Evolutionary conservation across 2,888 invertebrate genomes (phyloP).

Genomic region (Lasioglossum marginatum): DNA sequence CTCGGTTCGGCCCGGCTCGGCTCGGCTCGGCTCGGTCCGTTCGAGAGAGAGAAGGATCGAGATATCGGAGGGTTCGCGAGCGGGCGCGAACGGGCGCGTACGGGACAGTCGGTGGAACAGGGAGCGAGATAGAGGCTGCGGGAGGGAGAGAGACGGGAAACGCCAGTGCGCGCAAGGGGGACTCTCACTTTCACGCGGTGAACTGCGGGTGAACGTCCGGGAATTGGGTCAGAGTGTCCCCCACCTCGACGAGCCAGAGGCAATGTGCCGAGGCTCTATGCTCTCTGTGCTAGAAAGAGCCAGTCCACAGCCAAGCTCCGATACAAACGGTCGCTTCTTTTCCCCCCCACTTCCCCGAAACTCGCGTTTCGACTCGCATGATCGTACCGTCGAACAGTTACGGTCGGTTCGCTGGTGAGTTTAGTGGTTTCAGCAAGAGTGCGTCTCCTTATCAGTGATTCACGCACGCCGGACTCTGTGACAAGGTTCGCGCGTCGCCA

Average conservation of each 20-base stretch:
- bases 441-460: conserved; percentile 5
- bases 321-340: conserved; percentile 81
- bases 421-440: conserved; percentile 23
- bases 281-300: conserved; percentile 82
- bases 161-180: conserved; percentile 84
- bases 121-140: conserved; percentile 43
- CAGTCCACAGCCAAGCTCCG: conserved; percentile 83
- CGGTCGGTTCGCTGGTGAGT: conserved; percentile 42
- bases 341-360: conserved; percentile 47
- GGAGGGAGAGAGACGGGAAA: conserved; percentile 65
- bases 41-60: conserved; percentile 57
- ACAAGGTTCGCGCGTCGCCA: not conserved
- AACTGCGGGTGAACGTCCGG: conserved; percentile 90
- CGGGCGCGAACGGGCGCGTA: conserved; percentile 39
- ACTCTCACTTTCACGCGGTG: conserved; percentile 88
- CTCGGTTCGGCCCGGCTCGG: no score
- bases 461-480: conserved; percentile 5
- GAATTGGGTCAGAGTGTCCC: conserved; percentile 92
- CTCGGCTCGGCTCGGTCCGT: conserved; percentile 23
- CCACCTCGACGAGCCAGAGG: conserved; percentile 86
- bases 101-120: conserved; percentile 55
- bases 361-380: conserved; percentile 50
- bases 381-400: conserved; percentile 39
- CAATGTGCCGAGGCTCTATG: conserved; percentile 86
- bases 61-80: conserved; percentile 54